Evolutionary conservation across 1,140 invertebrate species (phyloP).

Genomic region (Nautilus pompilius): DNA sequence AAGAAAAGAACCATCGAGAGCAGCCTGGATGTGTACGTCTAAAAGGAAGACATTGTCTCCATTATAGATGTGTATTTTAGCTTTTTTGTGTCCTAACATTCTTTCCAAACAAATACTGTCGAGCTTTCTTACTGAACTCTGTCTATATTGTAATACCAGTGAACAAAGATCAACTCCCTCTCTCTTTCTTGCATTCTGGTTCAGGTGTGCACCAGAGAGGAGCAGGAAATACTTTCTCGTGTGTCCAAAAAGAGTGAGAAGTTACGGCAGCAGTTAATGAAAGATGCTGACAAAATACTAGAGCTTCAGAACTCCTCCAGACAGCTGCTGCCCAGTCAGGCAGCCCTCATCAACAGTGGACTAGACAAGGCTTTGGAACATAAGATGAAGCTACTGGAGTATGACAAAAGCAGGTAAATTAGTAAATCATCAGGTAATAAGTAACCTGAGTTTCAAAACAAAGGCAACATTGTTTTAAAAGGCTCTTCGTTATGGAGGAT

Average conservation of each 20-base stretch:
- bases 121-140: no score
- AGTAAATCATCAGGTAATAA: not conserved
- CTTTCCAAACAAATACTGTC: not conserved
- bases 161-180: no score
- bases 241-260: slow-evolving; percentile 69
- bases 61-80: not conserved
- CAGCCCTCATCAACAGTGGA: slow-evolving; percentile 21
- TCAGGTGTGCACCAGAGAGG: slow-evolving; percentile 74
- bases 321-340: slow-evolving; percentile 15
- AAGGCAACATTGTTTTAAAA: no score
- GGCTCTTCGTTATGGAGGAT: no score
- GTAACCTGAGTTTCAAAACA: no score
- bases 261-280: slow-evolving; percentile 69
- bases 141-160: no score
- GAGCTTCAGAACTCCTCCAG: no score
- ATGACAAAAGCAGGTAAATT: slow-evolving; percentile 73
- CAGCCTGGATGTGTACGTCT: no score
- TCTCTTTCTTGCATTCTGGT: not conserved
- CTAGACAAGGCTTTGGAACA: slow-evolving; percentile 72
- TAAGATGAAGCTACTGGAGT: slow-evolving; percentile 80
- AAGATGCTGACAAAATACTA: slow-evolving; percentile 42
- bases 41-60: no score
- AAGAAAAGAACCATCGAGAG: no score
- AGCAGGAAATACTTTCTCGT: slow-evolving; percentile 66
- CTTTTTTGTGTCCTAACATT: not conserved